Evolutionary conservation across 2,113 vertebrate genomes (phyloP).

Genomic region (Protobothrops flavoviridis): DNA sequence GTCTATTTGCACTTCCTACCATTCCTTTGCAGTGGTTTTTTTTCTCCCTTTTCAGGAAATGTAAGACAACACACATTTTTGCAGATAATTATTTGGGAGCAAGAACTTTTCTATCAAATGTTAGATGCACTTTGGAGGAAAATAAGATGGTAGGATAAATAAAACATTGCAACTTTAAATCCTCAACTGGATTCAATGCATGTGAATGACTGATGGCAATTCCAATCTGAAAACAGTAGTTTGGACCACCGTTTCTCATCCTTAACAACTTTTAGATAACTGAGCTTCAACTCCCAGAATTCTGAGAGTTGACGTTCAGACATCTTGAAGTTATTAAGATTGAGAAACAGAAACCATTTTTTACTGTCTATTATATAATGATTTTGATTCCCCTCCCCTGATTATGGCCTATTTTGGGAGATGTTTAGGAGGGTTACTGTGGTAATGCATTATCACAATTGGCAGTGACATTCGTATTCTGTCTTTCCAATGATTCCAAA

Average conservation of each 20-base stretch:
- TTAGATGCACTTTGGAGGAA: neutral
- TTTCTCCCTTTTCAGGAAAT: neutral
- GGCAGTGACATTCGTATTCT: conserved; percentile 1
- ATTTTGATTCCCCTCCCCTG: neutral
- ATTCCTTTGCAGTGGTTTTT: neutral
- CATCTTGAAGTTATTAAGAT: neutral
- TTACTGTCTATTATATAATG: neutral
- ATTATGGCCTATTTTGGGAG: neutral
- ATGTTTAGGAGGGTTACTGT: conserved; percentile 19
- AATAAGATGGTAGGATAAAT: neutral
- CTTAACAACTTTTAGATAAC: neutral
- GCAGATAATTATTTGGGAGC: neutral
- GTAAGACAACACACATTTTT: neutral
- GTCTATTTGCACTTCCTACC: neutral
- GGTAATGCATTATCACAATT: conserved; percentile 20
- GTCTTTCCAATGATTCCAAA: conserved; percentile 40
- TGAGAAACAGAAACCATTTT: neutral
- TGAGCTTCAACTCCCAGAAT: neutral
- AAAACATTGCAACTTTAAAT: neutral
- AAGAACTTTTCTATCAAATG: neutral
- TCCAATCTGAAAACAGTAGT: neutral
- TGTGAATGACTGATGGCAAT: neutral
- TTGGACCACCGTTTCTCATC: neutral
- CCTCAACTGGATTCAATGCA: neutral
- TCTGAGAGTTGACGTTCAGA: neutral